phyloP scores from a whole-genome alignment of 2,888 invertebrate genomes.

The Plebejus melissa region DNA sequence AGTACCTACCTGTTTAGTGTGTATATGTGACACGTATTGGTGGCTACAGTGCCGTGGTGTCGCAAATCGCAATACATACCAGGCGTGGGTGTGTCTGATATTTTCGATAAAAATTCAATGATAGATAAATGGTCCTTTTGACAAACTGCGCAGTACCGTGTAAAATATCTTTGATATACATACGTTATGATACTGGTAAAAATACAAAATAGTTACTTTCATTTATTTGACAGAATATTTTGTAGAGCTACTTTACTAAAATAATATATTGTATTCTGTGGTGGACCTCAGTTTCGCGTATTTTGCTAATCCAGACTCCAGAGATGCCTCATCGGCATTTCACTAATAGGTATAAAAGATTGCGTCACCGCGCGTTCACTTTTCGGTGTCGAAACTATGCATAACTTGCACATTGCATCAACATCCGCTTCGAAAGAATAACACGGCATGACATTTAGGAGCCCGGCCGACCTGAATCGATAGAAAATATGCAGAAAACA shows the following conservation, averaged over 20 bases:
- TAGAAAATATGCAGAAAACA: constrained; percentile 15
- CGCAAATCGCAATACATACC: constrained; percentile 69
- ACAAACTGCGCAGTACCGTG: background rate
- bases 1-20: constrained; percentile 12
- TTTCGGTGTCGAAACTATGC: constrained; percentile 69
- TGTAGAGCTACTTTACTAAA: background rate
- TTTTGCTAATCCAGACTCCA: constrained; percentile 44
- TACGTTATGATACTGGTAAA: background rate
- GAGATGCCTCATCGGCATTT: constrained; percentile 52
- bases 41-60: constrained; percentile 44
- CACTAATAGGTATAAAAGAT: constrained; percentile 56
- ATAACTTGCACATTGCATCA: constrained; percentile 68
- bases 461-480: constrained; percentile 19
- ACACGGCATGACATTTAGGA: constrained; percentile 30
- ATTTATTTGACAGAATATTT: background rate
- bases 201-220: background rate
- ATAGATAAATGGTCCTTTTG: constrained; percentile 20
- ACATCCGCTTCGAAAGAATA: constrained; percentile 62
- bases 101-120: constrained; percentile 25
- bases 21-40: constrained; percentile 19
- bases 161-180: background rate
- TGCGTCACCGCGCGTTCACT: constrained; percentile 69
- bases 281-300: background rate
- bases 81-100: constrained; percentile 58
- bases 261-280: too few species aligned